Evolutionary conservation across 2,113 vertebrate species (phyloP).

Genomic region (Sminthopsis crassicaudata): DNA sequence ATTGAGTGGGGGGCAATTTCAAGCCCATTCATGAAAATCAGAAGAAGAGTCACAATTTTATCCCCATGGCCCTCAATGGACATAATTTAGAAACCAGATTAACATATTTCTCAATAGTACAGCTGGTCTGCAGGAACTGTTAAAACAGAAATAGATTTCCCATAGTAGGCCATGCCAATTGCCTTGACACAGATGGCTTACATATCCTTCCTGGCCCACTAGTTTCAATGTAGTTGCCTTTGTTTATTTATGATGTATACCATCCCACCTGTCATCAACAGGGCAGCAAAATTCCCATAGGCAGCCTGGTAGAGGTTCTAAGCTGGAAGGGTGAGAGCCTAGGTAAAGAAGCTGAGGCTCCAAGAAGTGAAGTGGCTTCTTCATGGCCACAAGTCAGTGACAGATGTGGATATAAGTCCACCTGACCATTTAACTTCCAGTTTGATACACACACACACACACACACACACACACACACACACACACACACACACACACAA

Average conservation of each 20-base stretch:
- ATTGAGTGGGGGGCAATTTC: not conserved
- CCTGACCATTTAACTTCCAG: not conserved
- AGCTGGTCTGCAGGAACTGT: not conserved
- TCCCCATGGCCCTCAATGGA: not conserved
- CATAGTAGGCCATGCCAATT: not conserved
- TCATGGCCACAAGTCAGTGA: not conserved
- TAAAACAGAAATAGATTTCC: slow-evolving; percentile 34
- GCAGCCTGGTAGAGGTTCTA: not conserved
- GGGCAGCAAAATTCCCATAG: not conserved
- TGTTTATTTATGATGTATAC: not conserved
- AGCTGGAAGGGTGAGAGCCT: not conserved
- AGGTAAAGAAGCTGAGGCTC: not conserved
- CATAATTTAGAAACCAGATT: slow-evolving; percentile 7
- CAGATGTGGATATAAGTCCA: not conserved
- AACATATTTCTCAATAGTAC: slow-evolving; percentile 11
- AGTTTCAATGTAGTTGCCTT: not conserved
- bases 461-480: no score
- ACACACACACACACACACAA: no score
- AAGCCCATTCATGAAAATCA: not conserved
- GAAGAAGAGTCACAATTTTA: not conserved
- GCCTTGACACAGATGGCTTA: slow-evolving; percentile 14
- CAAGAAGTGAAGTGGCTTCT: not conserved
- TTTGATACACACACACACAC: not conserved
- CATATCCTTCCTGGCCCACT: not conserved
- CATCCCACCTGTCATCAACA: not conserved